A percentile compares a stretch with the other conserved stretches of the same genome.
phyloP scores from a whole-genome alignment of 2,113 vertebrate genomes.

The Pachypanchax playfairii region DNA sequence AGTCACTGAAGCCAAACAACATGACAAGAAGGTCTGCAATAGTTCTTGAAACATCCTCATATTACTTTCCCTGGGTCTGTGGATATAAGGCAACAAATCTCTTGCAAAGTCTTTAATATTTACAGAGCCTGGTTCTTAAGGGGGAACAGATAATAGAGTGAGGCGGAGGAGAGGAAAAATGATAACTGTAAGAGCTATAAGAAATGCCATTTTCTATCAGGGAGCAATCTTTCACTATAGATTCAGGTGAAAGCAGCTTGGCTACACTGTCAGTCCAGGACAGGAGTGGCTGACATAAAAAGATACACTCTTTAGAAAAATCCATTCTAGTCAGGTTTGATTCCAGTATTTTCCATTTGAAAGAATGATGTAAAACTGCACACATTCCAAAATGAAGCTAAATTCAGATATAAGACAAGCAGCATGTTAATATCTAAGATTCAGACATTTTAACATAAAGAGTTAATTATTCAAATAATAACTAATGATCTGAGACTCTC shows the following conservation, averaged over 20 bases:
- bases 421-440: background rate
- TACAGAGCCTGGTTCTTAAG: conserved; percentile 40
- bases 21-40: conserved; percentile 24
- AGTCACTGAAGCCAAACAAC: conserved; percentile 28
- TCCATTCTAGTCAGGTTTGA: conserved; percentile 16
- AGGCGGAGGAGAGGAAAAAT: conserved; percentile 21
- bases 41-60: conserved; percentile 37
- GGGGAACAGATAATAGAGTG: conserved; percentile 43
- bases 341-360: conserved; percentile 3
- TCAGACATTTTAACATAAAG: background rate
- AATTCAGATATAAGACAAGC: background rate
- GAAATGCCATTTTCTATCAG: conserved; percentile 58
- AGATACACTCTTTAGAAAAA: conserved; percentile 25
- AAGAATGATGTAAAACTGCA: background rate
- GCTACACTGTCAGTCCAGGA: conserved; percentile 36
- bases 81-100: conserved; percentile 43
- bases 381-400: background rate
- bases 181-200: conserved; percentile 44
- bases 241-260: conserved; percentile 54
- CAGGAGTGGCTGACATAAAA: conserved; percentile 36
- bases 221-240: conserved; percentile 57
- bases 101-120: conserved; percentile 51
- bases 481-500: background rate
- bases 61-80: conserved; percentile 33
- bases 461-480: background rate